Conservation (phyloP, 2,797 vertebrate genomes). For the Pantherophis alleghaniensis region DNA sequence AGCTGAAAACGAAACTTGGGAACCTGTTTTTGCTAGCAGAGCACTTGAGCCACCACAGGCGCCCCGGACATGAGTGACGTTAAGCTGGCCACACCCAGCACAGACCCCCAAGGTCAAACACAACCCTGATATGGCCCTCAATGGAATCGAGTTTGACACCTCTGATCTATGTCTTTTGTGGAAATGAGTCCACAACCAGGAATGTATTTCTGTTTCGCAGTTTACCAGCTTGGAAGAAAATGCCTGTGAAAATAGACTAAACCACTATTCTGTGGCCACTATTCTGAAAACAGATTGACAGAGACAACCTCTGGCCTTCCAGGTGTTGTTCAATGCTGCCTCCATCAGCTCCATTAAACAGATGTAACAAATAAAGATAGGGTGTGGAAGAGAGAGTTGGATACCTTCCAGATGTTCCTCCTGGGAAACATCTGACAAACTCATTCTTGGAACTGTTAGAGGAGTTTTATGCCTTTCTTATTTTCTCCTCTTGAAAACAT, state of each 20-base stretch:
- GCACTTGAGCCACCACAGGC: no score
- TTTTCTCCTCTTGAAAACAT: background rate
- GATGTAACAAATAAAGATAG: background rate
- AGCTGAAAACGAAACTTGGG: no score
- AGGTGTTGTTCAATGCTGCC: background rate
- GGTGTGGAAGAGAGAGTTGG: background rate
- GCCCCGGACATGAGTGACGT: no score
- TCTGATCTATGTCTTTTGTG: background rate
- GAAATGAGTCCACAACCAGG: background rate
- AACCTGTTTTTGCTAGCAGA: no score
- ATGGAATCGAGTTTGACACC: no score
- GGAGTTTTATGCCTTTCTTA: background rate
- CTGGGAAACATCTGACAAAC: background rate
- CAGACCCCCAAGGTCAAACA: no score
- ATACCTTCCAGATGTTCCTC: background rate
- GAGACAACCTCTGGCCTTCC: background rate
- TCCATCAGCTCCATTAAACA: background rate
- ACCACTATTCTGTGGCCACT: no score
- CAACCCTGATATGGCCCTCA: no score
- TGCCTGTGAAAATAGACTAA: background rate
- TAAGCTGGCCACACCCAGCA: no score
- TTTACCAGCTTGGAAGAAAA: background rate
- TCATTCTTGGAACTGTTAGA: background rate
- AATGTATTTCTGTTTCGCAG: background rate
- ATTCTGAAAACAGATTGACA: background rate